Evolutionary conservation across 2,113 vertebrate species (phyloP), one percentile per base, ranked within the genome.

Genomic region (Plecturocebus donacophilus): DNA sequence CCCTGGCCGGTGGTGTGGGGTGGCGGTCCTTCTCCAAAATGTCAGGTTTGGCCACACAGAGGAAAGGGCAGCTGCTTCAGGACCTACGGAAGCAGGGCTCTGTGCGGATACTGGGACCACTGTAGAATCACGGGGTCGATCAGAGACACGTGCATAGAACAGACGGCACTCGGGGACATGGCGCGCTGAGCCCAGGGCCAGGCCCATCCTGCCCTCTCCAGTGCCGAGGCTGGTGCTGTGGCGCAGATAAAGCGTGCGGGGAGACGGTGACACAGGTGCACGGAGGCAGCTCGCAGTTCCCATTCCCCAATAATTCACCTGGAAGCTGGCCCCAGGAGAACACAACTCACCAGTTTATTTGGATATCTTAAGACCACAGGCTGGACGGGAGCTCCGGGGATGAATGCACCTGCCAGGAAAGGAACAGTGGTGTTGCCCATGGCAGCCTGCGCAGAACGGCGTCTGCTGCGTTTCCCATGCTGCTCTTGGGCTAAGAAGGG

Each of bases 331-430:
- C n/a, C 66, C 83, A n/a, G 77, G 32, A 58, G 64, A 90, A 21
- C 27, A 92, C 77, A 91, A 98, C 99, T 98, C 98, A 99, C 99
- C 99, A 99, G 98, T 98, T 99, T 99, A 97, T 99, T 99, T 23
- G 99, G 99, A 93, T 99, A 99, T 52, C 99, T 99, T 54, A 99
- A 97, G 77, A 99, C 99, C 91, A 99, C 99, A 6, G 99, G 99
- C 95, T 99, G 99, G 32, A 99, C 99, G 25, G 99, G 99, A 20
- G 99, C 99, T 17, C 99, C 99, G 6, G 99, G 99, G 97, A 99
- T 99, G 96, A 99, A 99, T 0, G 99, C 99, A 77, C 99, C 99
- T 99, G 97, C 75, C 75, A 93, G 42, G 80, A 27, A 87, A 64
- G 68, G 2, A 25, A 32, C 1, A 42, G 0, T 35, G 32, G 27